Evolutionary conservation across 2,797 vertebrate species (phyloP).

Genomic region (Sebastes cheni): DNA sequence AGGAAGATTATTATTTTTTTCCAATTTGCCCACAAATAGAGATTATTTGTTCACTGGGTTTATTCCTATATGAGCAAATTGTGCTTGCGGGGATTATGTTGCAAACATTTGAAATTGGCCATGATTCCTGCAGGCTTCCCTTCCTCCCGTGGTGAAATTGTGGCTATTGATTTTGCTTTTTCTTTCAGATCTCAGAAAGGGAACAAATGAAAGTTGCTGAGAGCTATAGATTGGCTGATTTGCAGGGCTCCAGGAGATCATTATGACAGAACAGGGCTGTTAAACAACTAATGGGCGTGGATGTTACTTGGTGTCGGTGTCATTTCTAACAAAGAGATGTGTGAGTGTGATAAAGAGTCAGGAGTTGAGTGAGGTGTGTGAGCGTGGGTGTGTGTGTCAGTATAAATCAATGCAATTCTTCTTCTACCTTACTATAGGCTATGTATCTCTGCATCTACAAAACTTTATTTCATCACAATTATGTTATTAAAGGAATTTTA

Average conservation of each 20-base stretch:
- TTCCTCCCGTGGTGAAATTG: background rate
- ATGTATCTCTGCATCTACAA: background rate
- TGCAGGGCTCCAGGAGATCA: background rate
- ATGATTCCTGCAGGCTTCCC: background rate
- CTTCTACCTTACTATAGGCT: background rate
- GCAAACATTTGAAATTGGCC: constrained; percentile 26
- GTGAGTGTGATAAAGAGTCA: background rate
- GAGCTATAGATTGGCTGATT: background rate
- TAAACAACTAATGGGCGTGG: constrained; percentile 23
- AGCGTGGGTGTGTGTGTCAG: background rate
- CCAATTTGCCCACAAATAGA: background rate
- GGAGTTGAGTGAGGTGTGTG: background rate
- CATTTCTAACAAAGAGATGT: background rate
- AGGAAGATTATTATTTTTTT: background rate
- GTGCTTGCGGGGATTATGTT: background rate
- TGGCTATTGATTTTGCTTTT: constrained; percentile 16
- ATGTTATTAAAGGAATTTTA: background rate
- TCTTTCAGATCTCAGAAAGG: background rate
- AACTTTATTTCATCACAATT: background rate
- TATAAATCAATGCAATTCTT: background rate
- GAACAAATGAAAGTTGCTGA: background rate
- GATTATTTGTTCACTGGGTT: background rate
- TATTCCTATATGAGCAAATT: background rate
- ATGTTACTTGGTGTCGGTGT: background rate
- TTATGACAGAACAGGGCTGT: constrained; percentile 20